Evolutionary conservation across 2,888 invertebrate genomes (phyloP).

Genomic region (Eulithis prunata): DNA sequence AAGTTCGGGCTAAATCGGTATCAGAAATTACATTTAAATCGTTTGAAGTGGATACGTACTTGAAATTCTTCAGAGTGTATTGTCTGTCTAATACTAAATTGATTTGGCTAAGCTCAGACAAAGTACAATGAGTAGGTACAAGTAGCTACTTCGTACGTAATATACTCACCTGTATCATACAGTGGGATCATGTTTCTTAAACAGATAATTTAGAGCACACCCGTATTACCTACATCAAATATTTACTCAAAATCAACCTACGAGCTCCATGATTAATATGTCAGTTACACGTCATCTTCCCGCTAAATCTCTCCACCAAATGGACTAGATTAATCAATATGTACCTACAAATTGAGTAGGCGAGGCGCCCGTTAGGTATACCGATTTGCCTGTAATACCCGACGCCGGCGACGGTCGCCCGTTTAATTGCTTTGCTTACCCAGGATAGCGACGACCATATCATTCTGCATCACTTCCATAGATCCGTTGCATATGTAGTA

Average conservation of each 20-base stretch:
- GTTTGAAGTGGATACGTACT: slow-evolving; percentile 8
- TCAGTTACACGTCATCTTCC: slow-evolving; percentile 15
- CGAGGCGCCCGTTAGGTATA: slow-evolving; percentile 29
- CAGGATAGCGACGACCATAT: slow-evolving; percentile 98
- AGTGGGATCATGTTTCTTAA: too few species aligned
- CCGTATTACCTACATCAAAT: too few species aligned
- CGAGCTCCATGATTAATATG: not conserved
- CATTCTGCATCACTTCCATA: slow-evolving; percentile 98
- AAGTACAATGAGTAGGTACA: too few species aligned
- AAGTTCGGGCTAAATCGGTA: slow-evolving; percentile 8
- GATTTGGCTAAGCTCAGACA: too few species aligned
- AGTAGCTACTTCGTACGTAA: too few species aligned
- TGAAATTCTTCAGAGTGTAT: slow-evolving; percentile 9
- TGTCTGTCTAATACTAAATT: not conserved
- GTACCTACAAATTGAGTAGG: slow-evolving; percentile 19
- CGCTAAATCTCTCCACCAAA: slow-evolving; percentile 14
- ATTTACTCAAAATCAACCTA: too few species aligned
- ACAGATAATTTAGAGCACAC: too few species aligned
- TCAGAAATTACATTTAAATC: slow-evolving; percentile 12
- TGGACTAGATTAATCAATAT: slow-evolving; percentile 26
- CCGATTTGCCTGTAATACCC: slow-evolving; percentile 14
- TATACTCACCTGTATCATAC: too few species aligned
- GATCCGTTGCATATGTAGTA: slow-evolving; percentile 98
- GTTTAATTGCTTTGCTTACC: slow-evolving; percentile 85
- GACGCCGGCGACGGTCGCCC: not conserved